Percentiles rank a stretch among this genome's conserved stretches.
Conservation (phyloP, 2,113 vertebrate genomes). For the Gavialis gangeticus region DNA sequence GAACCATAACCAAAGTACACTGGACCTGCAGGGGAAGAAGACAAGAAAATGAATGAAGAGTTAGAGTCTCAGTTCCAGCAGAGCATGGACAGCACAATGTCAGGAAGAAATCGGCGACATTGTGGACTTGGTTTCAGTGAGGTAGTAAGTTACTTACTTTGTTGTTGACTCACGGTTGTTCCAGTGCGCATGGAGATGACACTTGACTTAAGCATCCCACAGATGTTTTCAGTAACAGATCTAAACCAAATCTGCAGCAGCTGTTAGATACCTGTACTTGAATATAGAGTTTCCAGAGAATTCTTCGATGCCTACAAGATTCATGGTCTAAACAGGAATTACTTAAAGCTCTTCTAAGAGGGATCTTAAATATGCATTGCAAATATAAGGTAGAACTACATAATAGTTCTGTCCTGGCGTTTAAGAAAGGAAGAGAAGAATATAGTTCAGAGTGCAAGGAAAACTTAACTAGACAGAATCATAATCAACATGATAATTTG, state of each 20-base stretch:
- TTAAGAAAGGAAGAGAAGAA: neutral
- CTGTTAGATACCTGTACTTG: neutral
- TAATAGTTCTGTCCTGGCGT: neutral
- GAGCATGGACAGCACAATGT: constrained; percentile 93
- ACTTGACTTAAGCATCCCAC: neutral
- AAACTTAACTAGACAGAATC: neutral
- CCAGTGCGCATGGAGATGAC: neutral
- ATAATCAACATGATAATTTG: neutral
- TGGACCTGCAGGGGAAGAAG: constrained; percentile 90
- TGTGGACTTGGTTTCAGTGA: constrained; percentile 96
- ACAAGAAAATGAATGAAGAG: constrained; percentile 91
- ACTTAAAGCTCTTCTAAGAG: neutral
- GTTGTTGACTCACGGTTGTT: neutral
- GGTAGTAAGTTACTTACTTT: constrained; percentile 77
- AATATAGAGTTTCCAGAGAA: neutral
- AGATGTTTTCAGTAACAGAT: neutral
- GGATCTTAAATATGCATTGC: neutral
- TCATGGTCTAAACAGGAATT: neutral
- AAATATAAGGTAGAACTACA: neutral
- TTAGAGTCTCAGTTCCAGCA: constrained; percentile 95
- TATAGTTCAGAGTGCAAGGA: neutral
- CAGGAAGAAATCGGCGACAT: constrained; percentile 92
- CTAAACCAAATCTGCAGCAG: accelerated
- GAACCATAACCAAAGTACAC: constrained; percentile 82
- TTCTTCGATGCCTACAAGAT: neutral